These are phyloP conservation scores for Acanthiza pusilla DNA, from an alignment of 2,797 vertebrate genomes.

Conservation along the genomic window DNA sequence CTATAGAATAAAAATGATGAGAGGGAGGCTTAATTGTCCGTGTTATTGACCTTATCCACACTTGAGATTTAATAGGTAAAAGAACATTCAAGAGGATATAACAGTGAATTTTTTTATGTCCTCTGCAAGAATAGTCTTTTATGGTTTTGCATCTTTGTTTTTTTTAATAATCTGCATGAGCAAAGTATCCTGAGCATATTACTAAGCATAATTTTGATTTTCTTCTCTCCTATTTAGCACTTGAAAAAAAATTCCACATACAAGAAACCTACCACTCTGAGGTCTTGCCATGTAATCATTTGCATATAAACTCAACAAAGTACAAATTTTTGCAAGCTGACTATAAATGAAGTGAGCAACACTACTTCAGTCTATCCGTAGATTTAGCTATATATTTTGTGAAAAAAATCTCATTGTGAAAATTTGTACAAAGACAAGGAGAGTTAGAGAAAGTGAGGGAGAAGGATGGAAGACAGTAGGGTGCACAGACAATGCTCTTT, in stretches of 20 bases:
- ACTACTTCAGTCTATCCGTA: neutral
- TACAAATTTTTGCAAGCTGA: neutral
- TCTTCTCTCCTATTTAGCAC: neutral
- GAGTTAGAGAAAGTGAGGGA: neutral
- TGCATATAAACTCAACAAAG: conserved; percentile 24
- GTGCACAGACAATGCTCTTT: neutral
- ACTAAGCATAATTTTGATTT: neutral
- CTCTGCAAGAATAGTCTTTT: neutral
- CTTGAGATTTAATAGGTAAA: neutral
- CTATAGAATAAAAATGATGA: neutral
- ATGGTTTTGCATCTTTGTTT: neutral
- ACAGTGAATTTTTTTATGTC: neutral
- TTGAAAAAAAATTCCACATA: neutral
- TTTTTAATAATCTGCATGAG: neutral
- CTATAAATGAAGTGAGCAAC: conserved; percentile 24
- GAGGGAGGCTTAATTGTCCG: neutral
- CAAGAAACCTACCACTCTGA: neutral
- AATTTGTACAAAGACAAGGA: neutral
- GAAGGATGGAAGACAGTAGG: neutral
- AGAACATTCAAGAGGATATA: neutral
- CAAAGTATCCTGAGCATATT: neutral
- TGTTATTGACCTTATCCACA: neutral
- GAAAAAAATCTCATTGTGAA: neutral
- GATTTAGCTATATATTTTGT: neutral
- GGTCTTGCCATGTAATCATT: neutral